Evolutionary conservation across 1,140 invertebrate genomes (phyloP).

Genomic region (Mactra quadrangularis): DNA sequence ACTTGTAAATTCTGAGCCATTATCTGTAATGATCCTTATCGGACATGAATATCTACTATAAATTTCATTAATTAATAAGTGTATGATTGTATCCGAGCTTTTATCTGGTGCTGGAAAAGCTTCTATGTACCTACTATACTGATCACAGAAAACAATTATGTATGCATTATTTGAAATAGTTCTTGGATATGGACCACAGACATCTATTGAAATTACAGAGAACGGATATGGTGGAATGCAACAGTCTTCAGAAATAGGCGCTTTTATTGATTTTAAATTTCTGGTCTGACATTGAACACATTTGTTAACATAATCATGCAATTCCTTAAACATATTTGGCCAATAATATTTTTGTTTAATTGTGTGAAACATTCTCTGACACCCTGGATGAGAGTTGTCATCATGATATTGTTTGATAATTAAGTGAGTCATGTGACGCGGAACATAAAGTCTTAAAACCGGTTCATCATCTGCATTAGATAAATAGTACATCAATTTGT

Average conservation of each 20-base stretch:
- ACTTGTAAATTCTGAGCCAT: slow-evolving; percentile 60
- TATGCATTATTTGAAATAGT: slow-evolving; percentile 59
- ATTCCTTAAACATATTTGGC: slow-evolving; percentile 54
- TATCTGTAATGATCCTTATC: slow-evolving; percentile 58
- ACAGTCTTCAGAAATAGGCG: slow-evolving; percentile 39
- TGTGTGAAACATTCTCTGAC: slow-evolving; percentile 35
- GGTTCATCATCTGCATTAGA: slow-evolving; percentile 50
- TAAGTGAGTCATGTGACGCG: neutral
- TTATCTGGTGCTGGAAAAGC: slow-evolving; percentile 60
- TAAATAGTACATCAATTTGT: slow-evolving; percentile 54
- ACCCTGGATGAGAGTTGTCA: slow-evolving; percentile 52
- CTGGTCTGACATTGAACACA: slow-evolving; percentile 60
- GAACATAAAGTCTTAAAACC: slow-evolving; percentile 37
- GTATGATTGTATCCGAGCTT: slow-evolving; percentile 40
- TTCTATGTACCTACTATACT: slow-evolving; percentile 58
- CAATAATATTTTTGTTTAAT: slow-evolving; percentile 59
- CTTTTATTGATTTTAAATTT: slow-evolving; percentile 31
- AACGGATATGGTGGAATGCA: slow-evolving; percentile 54
- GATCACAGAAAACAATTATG: slow-evolving; percentile 51
- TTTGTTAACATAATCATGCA: slow-evolving; percentile 27
- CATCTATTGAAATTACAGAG: slow-evolving; percentile 58
- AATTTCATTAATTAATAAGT: slow-evolving; percentile 65
- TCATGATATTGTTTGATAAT: slow-evolving; percentile 62
- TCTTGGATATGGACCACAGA: slow-evolving; percentile 59
- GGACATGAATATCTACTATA: slow-evolving; percentile 51